Conservation (phyloP, 2,113 vertebrate genomes). For the Paradoxurus hermaphroditus region DNA sequence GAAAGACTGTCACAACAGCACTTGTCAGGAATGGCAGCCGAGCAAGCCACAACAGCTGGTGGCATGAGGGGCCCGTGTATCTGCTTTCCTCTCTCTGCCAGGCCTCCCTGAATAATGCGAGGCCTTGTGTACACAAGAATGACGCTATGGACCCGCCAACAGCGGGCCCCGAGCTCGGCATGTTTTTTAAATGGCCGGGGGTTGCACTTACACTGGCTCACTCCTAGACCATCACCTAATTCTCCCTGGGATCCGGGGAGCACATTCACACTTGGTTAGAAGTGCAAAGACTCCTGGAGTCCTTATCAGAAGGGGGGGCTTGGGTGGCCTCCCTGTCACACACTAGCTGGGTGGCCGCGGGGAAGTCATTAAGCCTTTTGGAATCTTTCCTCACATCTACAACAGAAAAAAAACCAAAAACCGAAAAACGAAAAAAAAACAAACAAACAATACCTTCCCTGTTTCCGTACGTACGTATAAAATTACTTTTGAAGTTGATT, state of each 20-base stretch:
- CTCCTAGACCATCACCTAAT: not conserved
- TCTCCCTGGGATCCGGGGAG: not conserved
- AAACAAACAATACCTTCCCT: not conserved
- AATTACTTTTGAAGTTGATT: conserved; percentile 32
- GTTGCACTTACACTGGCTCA: not conserved
- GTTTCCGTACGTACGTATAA: not conserved
- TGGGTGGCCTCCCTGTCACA: not conserved
- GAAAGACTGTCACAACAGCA: conserved; percentile 30
- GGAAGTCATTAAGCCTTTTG: not conserved
- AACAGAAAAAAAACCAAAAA: not conserved
- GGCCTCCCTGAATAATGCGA: conserved; percentile 53
- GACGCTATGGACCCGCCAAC: conserved; percentile 30
- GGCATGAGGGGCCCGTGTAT: not conserved
- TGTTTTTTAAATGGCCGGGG: conserved; percentile 2
- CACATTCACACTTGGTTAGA: not conserved
- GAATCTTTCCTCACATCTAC: not conserved
- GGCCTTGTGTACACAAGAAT: conserved; percentile 40
- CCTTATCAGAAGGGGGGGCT: not conserved
- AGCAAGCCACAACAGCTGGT: conserved; percentile 58
- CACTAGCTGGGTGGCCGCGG: not conserved
- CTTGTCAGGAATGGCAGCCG: not conserved
- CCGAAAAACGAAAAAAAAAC: too few relatives aligned
- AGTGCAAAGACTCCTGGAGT: not conserved
- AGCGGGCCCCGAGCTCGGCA: not conserved
- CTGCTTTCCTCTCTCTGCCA: conserved; percentile 52